These are phyloP conservation scores for Potamarius usumacintae DNA, from an alignment of 2,113 vertebrate genomes.

Conservation along the genomic window DNA sequence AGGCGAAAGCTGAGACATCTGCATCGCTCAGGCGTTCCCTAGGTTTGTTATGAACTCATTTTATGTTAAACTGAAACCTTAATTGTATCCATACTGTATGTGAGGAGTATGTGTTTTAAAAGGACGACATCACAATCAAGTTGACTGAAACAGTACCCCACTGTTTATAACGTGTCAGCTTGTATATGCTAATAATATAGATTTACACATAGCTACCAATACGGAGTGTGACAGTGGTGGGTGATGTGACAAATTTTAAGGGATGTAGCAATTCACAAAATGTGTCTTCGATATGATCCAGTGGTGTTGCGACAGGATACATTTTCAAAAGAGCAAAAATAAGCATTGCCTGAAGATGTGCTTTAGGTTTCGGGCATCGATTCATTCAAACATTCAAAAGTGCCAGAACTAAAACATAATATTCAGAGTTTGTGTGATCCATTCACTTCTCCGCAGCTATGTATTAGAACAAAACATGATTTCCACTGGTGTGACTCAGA, in stretches of 20 bases:
- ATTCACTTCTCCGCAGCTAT: not conserved
- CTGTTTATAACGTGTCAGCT: not conserved
- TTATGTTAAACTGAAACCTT: not conserved
- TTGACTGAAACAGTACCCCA: not conserved
- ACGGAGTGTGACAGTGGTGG: too few species aligned
- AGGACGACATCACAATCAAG: not conserved
- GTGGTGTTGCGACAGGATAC: not conserved
- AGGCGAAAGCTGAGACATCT: not conserved
- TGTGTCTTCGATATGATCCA: not conserved
- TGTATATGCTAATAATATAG: not conserved
- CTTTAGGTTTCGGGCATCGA: not conserved
- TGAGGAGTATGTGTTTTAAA: not conserved
- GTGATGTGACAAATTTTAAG: not conserved
- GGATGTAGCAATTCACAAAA: not conserved
- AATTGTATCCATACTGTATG: not conserved
- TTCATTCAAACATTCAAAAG: not conserved
- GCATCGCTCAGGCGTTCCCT: not conserved
- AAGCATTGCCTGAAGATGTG: not conserved
- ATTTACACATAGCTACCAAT: not conserved
- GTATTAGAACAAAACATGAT: not conserved
- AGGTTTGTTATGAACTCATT: not conserved
- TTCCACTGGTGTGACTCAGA: not conserved
- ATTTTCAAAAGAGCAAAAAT: not conserved
- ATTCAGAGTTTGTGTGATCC: not conserved
- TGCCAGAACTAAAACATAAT: not conserved